These are phyloP conservation scores for Scaptomyza caliginosa DNA, from an alignment of 2,888 invertebrate genomes.

Conservation along the genomic window DNA sequence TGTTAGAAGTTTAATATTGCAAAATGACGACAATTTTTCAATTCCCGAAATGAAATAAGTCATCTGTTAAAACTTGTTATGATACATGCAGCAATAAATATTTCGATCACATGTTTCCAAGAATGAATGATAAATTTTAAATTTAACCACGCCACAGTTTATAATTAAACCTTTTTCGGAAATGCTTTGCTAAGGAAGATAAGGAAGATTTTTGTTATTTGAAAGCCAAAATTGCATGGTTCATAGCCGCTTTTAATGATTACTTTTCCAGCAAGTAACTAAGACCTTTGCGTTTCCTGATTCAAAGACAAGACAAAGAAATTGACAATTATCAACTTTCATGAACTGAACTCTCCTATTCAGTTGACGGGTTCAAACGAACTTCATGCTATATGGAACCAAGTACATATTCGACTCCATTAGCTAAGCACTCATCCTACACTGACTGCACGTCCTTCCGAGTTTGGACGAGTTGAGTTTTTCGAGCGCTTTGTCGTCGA, in stretches of 20 bases:
- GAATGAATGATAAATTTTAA: background rate
- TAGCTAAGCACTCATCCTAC: constrained; percentile 10
- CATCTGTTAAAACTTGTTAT: background rate
- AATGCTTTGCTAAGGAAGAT: background rate
- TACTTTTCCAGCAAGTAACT: background rate
- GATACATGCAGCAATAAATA: background rate
- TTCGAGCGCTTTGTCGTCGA: constrained; percentile 46
- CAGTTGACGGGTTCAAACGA: constrained; percentile 16
- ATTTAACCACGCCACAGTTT: background rate
- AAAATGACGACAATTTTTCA: background rate
- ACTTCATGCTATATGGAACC: background rate
- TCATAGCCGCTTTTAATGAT: background rate
- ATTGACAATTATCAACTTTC: constrained; percentile 26
- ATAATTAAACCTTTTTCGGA: background rate
- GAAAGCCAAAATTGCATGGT: background rate
- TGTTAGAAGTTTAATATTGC: background rate
- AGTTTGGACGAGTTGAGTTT: constrained; percentile 31
- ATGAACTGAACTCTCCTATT: constrained; percentile 4
- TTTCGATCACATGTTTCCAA: too few relatives aligned
- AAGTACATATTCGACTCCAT: constrained; percentile 8
- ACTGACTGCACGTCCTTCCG: constrained; percentile 29
- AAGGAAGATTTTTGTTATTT: too few relatives aligned
- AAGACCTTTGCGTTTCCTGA: background rate
- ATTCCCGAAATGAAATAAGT: background rate
- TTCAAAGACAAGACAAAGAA: constrained; percentile 26